Base-by-base conservation (phyloP, 2,888 invertebrate species). In the Zhengitettix transpicula region DNA sequence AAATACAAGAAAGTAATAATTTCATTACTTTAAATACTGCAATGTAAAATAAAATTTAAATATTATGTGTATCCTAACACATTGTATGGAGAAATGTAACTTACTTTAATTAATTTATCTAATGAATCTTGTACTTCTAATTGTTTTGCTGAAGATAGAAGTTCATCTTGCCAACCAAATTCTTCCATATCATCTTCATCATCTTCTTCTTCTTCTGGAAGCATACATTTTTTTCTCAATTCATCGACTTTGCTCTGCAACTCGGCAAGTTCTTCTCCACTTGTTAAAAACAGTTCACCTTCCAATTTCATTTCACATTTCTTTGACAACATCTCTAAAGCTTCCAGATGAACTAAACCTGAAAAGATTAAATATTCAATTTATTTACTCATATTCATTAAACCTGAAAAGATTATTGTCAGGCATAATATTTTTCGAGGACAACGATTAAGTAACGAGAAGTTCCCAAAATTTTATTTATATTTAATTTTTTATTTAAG, bases 271-370 rank as follows among this genome's bases (percentile, higher is more conserved):
- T 83, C 81, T 14, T 79, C 78, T 0, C 80, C 78, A 16, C 78
- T 77, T 0, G 80, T 73, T 0, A 77, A 73, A 14, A 80, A 75
- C 54, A 85, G 68, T 9, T 83, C 71, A 17, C 83, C 80, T 63
- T 87, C 82, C 66, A 90, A 78, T 69, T 87, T 84, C 68, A 87
- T 81, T 64, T 78, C 80, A 59, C 87, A 85, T 71, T 91, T 89
- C 65, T 82, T 84, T 0, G 93, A 92, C 3, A 95, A 73, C 82
- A 94, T 90, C 74, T 95, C 93, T 54, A 95, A 72, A 0, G 94
- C 94, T 76, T 95, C 95, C 62, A 93, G 75, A 71, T 94, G 91
- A 0, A 92, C 89, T 58, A 94, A 73, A 12, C 89, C 82, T 79
- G 70, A 40, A 72, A 72, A 54, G 40, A 55, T 52, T 52, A 57